Base-by-base conservation (phyloP, 2,797 vertebrate genomes). In the Anas bernieri region DNA sequence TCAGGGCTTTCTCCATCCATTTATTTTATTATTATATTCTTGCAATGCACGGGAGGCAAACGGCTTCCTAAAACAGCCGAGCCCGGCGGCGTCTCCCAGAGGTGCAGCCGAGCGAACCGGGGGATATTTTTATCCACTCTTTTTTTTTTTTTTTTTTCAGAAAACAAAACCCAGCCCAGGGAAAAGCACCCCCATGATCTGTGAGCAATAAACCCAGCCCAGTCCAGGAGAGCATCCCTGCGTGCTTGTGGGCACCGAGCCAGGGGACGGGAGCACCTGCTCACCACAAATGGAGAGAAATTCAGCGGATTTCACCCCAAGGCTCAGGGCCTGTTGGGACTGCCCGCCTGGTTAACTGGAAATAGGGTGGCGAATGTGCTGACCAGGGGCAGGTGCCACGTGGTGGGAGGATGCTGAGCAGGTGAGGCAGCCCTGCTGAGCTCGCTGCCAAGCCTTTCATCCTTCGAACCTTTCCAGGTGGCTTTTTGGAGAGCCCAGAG, bases 111-210 rank as follows among this genome's bases (percentile, higher is more conserved):
- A 39, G 72, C 10, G 3, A 75, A 61, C 18, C 2, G 18, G 21
- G 8, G 8, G 80, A 39, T 86, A 63, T 88, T 93, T 96, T 83
- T 90, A 93, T 79, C 67, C 2, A 2, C 46, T 25, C 10, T 80
- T 76, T 76, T 94, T 85, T 43, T 76, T 94, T 84, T 45, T 45
- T 21, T 76, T 94, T 85, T 88, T 92, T 10, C 91, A 93, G 88
- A 93, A 94, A 91, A 77, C 72, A 84, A 83, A 96, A 87, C 6
- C 72, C 68, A 79, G 45, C 64, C 75, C 80, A 77, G 83, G 54
- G 5, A 72, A 80, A 87, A 90, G 14, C 73, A 73, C 4, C 0
- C 0, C 23, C 48, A 41, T 52, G 30, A 43, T 3, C 0, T 0
- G 16, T 77, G 58, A n/a, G 67, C 58, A 83, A 88, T 1, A 30